Percentiles rank a stretch among this genome's conserved stretches.
These are phyloP conservation scores for Apostichopus leukothele DNA, from an alignment of 53 echinoderm and acorn worm genomes.

Conservation along the genomic window DNA sequence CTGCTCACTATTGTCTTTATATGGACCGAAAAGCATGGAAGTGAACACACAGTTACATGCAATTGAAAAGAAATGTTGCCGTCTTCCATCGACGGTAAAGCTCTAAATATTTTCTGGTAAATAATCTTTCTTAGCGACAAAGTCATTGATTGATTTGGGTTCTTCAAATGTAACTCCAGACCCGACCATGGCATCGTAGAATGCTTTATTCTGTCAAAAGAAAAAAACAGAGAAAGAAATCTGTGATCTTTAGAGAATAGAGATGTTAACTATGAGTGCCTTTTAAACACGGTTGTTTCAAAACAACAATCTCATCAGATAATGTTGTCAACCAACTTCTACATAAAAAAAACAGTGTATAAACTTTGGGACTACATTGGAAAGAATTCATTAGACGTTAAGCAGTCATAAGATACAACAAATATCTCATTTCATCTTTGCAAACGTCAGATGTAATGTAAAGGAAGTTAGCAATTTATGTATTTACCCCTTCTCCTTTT, in stretches of 20 bases:
- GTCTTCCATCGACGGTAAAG: background rate
- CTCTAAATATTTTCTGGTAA: constrained; percentile 64
- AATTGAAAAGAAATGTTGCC: no score
- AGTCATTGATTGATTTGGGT: constrained; percentile 65
- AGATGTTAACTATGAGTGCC: no score
- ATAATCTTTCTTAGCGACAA: constrained; percentile 65
- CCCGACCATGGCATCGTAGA: constrained; percentile 65
- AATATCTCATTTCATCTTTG: background rate
- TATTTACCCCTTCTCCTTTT: constrained; percentile 65
- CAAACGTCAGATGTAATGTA: background rate
- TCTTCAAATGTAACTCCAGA: constrained; percentile 83
- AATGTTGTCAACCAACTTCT: no score
- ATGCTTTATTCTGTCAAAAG: constrained; percentile 66
- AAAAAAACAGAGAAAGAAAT: constrained; percentile 2
- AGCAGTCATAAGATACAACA: background rate
- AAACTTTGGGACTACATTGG: no score
- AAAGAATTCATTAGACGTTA: background rate
- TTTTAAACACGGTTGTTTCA: no score
- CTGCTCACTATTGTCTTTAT: no score
- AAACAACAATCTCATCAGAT: no score
- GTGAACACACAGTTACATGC: no score
- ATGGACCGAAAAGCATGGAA: no score
- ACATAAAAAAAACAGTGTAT: no score
- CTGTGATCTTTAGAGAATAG: background rate
- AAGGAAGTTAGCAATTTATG: background rate